Evolutionary conservation across 2,797 vertebrate genomes (phyloP).

Genomic region (Anguilla marmorata): DNA sequence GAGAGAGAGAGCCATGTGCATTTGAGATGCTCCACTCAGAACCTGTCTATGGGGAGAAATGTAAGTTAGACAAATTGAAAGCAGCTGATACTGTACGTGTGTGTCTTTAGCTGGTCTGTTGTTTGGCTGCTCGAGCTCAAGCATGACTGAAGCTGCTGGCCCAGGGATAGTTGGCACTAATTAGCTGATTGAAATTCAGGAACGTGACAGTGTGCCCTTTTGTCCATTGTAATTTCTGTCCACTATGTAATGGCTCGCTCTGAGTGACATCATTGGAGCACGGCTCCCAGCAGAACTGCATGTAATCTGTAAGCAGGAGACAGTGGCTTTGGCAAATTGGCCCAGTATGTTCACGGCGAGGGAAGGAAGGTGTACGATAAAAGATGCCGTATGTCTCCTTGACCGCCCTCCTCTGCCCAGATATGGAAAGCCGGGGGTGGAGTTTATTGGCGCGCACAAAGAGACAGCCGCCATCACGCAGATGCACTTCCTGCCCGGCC

Average conservation of each 20-base stretch:
- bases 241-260: not conserved
- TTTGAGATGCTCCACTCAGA: not conserved
- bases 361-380: not conserved
- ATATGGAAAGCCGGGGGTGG: slow-evolving; percentile 69
- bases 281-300: not conserved
- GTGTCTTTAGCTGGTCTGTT: not conserved
- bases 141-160: not conserved
- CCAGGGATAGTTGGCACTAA: not conserved
- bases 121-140: not conserved
- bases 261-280: not conserved
- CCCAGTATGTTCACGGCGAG: not conserved
- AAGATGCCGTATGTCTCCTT: not conserved
- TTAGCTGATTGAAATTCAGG: slow-evolving; percentile 1
- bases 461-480: slow-evolving; percentile 72
- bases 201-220: not conserved
- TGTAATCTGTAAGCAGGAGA: not conserved
- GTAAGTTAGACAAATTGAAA: not conserved
- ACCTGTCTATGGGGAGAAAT: not conserved
- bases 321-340: not conserved
- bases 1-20: too few species aligned
- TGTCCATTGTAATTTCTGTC: not conserved
- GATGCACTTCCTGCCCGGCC: slow-evolving; percentile 74
- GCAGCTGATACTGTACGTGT: not conserved
- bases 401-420: not conserved
- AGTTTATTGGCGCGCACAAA: slow-evolving; percentile 72